These are phyloP conservation scores for Paraplagusia blochii DNA, from an alignment of 2,113 vertebrate species.

Conservation along the genomic window DNA sequence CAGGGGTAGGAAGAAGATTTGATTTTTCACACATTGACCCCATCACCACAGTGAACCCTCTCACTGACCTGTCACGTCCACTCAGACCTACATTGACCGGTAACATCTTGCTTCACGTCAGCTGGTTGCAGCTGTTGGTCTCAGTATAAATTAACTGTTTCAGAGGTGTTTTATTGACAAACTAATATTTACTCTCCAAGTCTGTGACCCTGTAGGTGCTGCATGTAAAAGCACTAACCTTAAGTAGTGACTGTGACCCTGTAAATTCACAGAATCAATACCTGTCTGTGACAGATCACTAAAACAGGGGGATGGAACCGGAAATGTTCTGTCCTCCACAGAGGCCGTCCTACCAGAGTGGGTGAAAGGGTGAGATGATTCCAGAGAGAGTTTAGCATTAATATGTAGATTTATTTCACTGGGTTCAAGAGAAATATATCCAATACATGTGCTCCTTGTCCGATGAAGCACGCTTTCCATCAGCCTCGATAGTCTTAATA, in stretches of 20 bases:
- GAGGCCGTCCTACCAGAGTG: background rate
- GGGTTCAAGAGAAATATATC: too few species aligned
- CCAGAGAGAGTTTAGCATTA: conserved; percentile 13
- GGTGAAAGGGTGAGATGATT: conserved; percentile 49
- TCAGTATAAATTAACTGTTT: conserved; percentile 20
- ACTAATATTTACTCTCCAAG: conserved; percentile 14
- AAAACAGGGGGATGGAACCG: conserved; percentile 23
- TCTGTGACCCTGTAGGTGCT: conserved; percentile 14
- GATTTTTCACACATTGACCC: too few species aligned
- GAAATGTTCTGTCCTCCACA: too few species aligned
- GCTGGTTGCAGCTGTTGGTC: too few species aligned
- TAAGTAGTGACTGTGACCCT: conserved; percentile 22
- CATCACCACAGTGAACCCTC: too few species aligned
- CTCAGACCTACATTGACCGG: too few species aligned
- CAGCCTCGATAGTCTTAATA: too few species aligned
- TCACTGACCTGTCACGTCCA: too few species aligned
- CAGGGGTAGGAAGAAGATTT: too few species aligned
- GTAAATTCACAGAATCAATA: conserved; percentile 52
- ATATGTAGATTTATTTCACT: conserved; percentile 5
- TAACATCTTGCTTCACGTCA: too few species aligned
- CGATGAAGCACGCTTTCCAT: too few species aligned
- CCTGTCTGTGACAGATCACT: conserved; percentile 55
- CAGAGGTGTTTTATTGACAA: conserved; percentile 10
- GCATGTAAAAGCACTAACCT: conserved; percentile 22
- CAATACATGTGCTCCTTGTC: too few species aligned